phyloP scores from a whole-genome alignment of 2,113 vertebrate genomes.

The Petaurus breviceps region DNA sequence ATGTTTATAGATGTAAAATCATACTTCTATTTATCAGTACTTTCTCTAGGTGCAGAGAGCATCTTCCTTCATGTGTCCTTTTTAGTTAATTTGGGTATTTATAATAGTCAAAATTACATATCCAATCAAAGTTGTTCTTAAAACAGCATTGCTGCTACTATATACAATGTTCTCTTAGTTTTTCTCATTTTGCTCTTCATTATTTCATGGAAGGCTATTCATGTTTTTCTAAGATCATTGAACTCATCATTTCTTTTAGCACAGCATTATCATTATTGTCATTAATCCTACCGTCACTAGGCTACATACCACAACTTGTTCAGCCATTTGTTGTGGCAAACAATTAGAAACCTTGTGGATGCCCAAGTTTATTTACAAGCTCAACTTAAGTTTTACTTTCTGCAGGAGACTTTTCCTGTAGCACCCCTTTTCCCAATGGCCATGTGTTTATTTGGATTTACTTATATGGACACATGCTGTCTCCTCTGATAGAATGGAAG shows the following conservation, averaged over 20 bases:
- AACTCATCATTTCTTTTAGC: neutral
- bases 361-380: neutral
- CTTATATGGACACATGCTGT: neutral
- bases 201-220: neutral
- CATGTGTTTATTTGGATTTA: neutral
- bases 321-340: neutral
- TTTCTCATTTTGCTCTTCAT: neutral
- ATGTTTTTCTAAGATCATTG: neutral
- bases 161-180: neutral
- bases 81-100: neutral
- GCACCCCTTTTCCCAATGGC: neutral
- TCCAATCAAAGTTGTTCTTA: neutral
- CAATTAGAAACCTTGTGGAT: neutral
- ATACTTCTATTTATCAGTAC: neutral
- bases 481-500: neutral
- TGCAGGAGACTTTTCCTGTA: neutral
- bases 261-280: neutral
- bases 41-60: neutral
- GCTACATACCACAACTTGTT: neutral
- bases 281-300: neutral
- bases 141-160: neutral
- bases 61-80: neutral
- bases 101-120: neutral
- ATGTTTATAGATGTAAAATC: neutral
- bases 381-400: neutral